Evolutionary conservation across 2,113 vertebrate species (phyloP), one percentile per base, ranked within the genome.

Genomic region (Cyprichromis sp.): DNA sequence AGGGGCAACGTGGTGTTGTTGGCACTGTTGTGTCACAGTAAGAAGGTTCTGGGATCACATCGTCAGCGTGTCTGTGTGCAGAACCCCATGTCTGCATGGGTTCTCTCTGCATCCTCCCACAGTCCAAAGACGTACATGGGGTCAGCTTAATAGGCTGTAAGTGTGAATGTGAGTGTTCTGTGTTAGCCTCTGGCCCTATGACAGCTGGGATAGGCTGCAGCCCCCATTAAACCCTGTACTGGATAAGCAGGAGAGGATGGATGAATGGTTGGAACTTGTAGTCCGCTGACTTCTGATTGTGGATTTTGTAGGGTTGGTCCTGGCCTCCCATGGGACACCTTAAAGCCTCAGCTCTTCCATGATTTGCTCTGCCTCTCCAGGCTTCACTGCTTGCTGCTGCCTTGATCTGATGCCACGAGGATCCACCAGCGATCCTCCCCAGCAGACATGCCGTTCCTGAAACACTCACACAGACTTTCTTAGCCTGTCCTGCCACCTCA

Each of bases 381-480:
- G 34, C 61, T 68, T 68, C 19, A 68, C 34, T 73, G 38, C 38
- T 73, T 73, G 38, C 13, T 24, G 66, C 21, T 73, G 19, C 19
- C 63, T 21, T 2, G 7, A 40, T 68, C 63, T 68, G 34, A 40
- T 40, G 63, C 63, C 34, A 5, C 5, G 19, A 40, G 63, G 11
- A 38, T 68, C 34, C 66, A 73, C 40, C 40, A 1, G 12, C 21
- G 4, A 13, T 42, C 66, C 2, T 16, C 66, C 66, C 21, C 38
- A 16, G 21, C 5, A 26, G 21, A 45, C 12, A 42, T 42, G 66
- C 38, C 0, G 1, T 26, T 5, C 38, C n/a, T 71, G 0, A 71
- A 14, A 73, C 38, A 42, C 38, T 16, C 66, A 19, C 24, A 31
- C 61, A 73, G 21, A 73, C 38, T 6, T 45, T 17, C 68, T 73